Evolutionary conservation across 2,113 vertebrate species (phyloP).

Genomic region (Vireo altiloquus): DNA sequence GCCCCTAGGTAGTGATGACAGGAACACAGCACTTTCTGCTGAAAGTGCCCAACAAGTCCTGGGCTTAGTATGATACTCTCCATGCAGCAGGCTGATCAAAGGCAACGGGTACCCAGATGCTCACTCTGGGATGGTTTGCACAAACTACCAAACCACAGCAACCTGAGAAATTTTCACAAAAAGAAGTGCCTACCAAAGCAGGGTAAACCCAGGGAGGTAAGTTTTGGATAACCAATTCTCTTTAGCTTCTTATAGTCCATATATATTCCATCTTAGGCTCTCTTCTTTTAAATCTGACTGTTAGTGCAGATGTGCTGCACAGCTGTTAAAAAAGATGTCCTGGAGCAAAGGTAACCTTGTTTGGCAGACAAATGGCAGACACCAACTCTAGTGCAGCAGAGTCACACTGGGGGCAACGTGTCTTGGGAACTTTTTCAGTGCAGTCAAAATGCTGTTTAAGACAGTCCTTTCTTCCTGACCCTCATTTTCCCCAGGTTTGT

Average conservation of each 20-base stretch:
- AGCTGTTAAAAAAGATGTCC: not conserved
- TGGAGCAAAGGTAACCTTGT: not conserved
- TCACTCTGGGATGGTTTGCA: not conserved
- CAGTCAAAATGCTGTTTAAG: not conserved
- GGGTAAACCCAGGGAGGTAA: not conserved
- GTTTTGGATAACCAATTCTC: not conserved
- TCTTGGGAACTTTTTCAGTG: not conserved
- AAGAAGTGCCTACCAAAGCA: not conserved
- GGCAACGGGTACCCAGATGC: not conserved
- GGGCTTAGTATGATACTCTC: not conserved
- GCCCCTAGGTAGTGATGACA: not conserved
- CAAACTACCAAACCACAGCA: not conserved
- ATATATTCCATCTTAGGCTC: not conserved
- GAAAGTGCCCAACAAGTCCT: not conserved
- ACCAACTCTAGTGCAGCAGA: not conserved
- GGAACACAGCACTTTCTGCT: not conserved
- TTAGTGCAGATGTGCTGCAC: not conserved
- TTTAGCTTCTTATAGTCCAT: not conserved
- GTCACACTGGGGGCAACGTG: accelerated
- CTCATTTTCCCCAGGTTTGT: not conserved
- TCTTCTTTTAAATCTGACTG: not conserved
- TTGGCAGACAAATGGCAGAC: not conserved
- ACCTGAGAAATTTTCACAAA: not conserved
- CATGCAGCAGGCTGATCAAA: not conserved
- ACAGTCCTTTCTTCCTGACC: not conserved